phyloP scores from a whole-genome alignment of 2,113 vertebrate species.

The Aleadryas rufinucha region DNA sequence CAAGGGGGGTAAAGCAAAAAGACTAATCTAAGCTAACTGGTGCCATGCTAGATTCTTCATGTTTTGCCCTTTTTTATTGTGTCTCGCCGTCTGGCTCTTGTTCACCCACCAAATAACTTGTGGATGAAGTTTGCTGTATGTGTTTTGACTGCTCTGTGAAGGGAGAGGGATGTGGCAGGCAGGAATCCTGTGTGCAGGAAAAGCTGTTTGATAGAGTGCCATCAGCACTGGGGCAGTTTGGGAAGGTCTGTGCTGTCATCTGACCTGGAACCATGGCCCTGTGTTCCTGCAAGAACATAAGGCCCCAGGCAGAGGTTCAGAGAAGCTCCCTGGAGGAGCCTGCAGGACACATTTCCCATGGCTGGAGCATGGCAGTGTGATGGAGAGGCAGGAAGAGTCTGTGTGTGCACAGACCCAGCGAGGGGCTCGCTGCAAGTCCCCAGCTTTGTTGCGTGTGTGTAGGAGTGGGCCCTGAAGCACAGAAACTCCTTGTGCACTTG shows the following conservation, averaged over 20 bases:
- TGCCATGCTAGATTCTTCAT: background rate
- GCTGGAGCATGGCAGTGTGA: rapidly evolving
- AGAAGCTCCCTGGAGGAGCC: background rate
- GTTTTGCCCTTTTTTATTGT: background rate
- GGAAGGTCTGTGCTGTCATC: background rate
- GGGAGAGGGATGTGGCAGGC: background rate
- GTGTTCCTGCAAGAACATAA: background rate
- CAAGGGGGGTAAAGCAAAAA: background rate
- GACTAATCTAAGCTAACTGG: background rate
- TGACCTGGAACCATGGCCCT: background rate
- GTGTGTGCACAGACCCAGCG: background rate
- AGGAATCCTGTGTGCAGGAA: background rate
- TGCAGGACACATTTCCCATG: rapidly evolving
- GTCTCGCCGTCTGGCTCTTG: background rate
- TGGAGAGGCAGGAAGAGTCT: background rate
- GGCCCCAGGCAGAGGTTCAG: background rate
- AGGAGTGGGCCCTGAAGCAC: background rate
- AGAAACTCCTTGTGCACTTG: background rate
- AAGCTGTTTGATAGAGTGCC: background rate
- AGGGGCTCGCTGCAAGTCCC: background rate
- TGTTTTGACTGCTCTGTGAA: background rate
- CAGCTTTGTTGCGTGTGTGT: background rate
- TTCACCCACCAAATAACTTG: background rate
- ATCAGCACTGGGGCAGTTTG: background rate
- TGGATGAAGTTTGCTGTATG: background rate